Base-by-base conservation (phyloP, 2,113 vertebrate species). In the Rhadina sibilatrix region DNA sequence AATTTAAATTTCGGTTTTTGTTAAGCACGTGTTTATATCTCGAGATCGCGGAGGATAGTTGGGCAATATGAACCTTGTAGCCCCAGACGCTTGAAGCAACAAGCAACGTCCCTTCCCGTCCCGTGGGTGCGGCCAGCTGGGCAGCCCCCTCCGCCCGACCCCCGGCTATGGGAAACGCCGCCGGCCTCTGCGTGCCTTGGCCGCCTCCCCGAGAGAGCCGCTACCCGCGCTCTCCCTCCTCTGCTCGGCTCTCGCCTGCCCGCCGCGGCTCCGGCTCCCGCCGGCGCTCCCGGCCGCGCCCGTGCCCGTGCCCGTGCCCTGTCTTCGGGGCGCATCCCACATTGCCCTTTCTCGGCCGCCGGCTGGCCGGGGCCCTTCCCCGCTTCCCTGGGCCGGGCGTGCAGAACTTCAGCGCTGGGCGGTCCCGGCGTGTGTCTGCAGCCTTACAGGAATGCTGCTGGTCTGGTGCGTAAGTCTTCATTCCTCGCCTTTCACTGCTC, bases 401-500 rank as follows among this genome's bases (percentile, higher is more conserved):
- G 50, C 24, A 0, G 2, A 35, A 4, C 53, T 11, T 35, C 68
- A n/a, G 83, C 28, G n/a, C 71, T 12, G 44, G 61, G 70, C 75
- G 17, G 75, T 19, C 53, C 66, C 22, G 31, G 79, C 52, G 5
- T 42, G 81, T 7, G 35, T 42, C 18, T 15, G 49, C 52, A 44
- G 78, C 61, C 57, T 21, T 1, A 37, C 57, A 65, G 89, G 87
- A 95, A 86, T 61, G 93, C 59, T 49, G 91, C 94, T 11, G 59
- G 71, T 9, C 63, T 2, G n/a, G 57, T 52, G 79, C 66, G 71
- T 31, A 3, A 9, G 61, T 11, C 47, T 22, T 82, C 61, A 37
- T 92, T 95, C 78, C 93, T 64, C 93, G 84, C 78, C 89, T 80
- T 69, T 72, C 89, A 44, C 89, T 91, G 91, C 94, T 89, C 87